phyloP scores from a whole-genome alignment of 2,888 invertebrate species.

The Drosophila formosana region DNA sequence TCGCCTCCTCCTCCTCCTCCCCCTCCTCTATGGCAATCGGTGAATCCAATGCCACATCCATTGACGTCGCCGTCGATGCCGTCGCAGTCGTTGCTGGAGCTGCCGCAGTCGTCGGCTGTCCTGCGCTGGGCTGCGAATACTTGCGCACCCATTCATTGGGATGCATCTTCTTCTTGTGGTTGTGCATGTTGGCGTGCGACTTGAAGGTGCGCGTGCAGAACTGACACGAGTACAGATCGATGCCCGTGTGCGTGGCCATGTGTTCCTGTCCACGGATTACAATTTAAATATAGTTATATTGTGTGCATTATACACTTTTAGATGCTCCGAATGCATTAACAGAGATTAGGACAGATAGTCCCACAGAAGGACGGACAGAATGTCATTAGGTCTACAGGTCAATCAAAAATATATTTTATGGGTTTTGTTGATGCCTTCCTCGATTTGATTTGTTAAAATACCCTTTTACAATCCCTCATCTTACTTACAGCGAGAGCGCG shows the following conservation, averaged over 20 bases:
- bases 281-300: too few species aligned
- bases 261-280: slow-evolving; percentile 72
- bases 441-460: not conserved
- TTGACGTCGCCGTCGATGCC: not conserved
- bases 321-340: too few species aligned
- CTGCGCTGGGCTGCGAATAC: slow-evolving; percentile 62
- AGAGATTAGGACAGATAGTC: too few species aligned
- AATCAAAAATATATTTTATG: too few species aligned
- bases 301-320: too few species aligned
- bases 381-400: too few species aligned
- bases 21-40: slow-evolving; percentile 1
- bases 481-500: slow-evolving; percentile 61
- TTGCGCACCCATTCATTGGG: slow-evolving; percentile 81
- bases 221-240: slow-evolving; percentile 82
- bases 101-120: not conserved
- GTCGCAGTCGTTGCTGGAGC: not conserved
- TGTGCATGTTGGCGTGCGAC: slow-evolving; percentile 84
- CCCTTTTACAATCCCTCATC: not conserved
- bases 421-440: not conserved
- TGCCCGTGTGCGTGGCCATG: slow-evolving; percentile 84
- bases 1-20: slow-evolving; percentile 17
- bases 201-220: slow-evolving; percentile 84
- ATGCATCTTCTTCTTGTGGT: slow-evolving; percentile 83
- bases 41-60: not conserved
- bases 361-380: too few species aligned